Evolutionary conservation across 2,797 vertebrate genomes (phyloP).

Genomic region (Scomberomorus guttatus): DNA sequence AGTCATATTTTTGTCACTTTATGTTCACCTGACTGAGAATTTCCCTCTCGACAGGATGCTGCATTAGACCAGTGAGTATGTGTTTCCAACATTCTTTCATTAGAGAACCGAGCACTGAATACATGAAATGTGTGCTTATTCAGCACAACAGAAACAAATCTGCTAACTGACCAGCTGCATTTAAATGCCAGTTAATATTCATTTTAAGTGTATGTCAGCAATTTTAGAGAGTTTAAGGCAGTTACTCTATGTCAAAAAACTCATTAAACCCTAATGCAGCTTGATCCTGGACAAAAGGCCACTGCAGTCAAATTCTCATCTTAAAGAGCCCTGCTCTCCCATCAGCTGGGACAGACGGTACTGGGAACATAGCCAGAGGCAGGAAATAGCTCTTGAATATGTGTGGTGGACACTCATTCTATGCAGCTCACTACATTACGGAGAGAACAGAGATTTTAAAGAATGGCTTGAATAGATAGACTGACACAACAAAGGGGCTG

Average conservation of each 20-base stretch:
- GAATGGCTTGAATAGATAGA: not conserved
- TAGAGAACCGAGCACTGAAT: not conserved
- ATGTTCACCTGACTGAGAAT: not conserved
- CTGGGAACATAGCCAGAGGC: conserved; percentile 67
- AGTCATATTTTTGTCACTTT: not conserved
- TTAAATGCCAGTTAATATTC: not conserved
- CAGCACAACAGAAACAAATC: not conserved
- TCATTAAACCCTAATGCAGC: conserved; percentile 24
- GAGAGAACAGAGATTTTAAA: not conserved
- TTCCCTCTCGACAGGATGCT: not conserved
- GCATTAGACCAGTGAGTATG: not conserved
- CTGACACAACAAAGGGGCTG: not conserved
- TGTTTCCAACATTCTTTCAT: not conserved
- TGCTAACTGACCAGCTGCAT: not conserved
- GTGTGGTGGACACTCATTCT: conserved; percentile 31
- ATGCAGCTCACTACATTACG: conserved; percentile 1
- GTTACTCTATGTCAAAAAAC: conserved; percentile 20
- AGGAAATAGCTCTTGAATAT: conserved; percentile 61
- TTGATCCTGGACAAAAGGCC: conserved; percentile 56
- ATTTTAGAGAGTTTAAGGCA: not conserved
- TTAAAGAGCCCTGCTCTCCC: conserved; percentile 48
- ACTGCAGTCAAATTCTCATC: conserved; percentile 54
- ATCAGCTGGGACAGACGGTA: conserved; percentile 57
- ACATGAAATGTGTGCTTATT: not conserved
- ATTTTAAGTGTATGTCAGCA: not conserved